Base-by-base conservation (phyloP, 23 tunicate species). In the Trididemnum nubilum region DNA sequence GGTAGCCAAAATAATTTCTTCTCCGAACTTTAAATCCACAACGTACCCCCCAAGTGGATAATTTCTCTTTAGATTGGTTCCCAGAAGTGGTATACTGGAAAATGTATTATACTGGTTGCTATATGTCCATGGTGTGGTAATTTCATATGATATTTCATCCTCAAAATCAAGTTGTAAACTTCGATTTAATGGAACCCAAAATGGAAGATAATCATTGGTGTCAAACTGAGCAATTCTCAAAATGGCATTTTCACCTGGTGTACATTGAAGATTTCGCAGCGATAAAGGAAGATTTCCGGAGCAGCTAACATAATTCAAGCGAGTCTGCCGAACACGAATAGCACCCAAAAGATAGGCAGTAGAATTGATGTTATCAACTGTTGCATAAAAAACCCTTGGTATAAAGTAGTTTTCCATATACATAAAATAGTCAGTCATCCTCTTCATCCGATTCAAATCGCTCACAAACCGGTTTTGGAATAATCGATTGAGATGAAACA, bases 1-100 rank as follows among this genome's bases (percentile, higher is more conserved):
- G 0, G 66, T 51, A n/a, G 83, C 79, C 0, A 29, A 26, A 15
- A 88, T 74, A 22, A 74, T 82, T 22, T 91, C 80, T 36, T 39
- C 59, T 0, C 69, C 34, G 76, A 76, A 81, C 36, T 90, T 89
- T 25, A 91, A 35, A 70, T 91, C 97, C 40, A 85, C 73, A 12
- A 81, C 50, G 50, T 85, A 91, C 0, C 97, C 97, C 12, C 90
- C 97, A 25, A 32, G 28, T 0, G 90, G 97, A 26, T 50, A 71
- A 19, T 33, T 2, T 24, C 97, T 77, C 0, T 57, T 51, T 0
- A 91, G 38, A 34, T 50, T 21, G 58, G 83, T 91, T 0, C 90
- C 97, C 7, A 54, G 44, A 39, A 34, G 61, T 7, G 73, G 51
- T 26, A 49, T 22, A 26, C 76, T 61, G 4, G 34, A 64, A 2